Evolutionary conservation across 1,140 invertebrate genomes (phyloP), one percentile per base, ranked within the genome.

Genomic region (Drosophila ogumai): DNA sequence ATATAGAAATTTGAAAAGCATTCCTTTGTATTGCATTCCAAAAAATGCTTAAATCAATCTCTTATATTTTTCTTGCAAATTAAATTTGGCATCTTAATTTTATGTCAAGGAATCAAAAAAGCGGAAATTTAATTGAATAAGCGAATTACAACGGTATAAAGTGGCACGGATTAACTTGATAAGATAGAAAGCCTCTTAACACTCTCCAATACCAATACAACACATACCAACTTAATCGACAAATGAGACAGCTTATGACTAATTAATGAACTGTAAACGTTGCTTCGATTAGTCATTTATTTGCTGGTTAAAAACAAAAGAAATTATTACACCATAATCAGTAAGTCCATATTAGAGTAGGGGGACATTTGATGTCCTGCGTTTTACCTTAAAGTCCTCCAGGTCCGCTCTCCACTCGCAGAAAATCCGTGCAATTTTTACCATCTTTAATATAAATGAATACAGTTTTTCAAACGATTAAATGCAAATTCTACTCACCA

Each of bases 361-460:
- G 6, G 22, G 13, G 0, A 2, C 2, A n/a, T 28, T 7, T 10
- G 15, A n/a, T 9, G 25, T 0, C 9, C 25, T 49, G 6, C n/a
- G 28, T 5, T 32, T 32, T 31, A 0, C 10, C 17, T 6, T 31
- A 17, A 0, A 1, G 8, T 1, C 0, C 0, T 49, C 4, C 22
- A 1, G 15, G 36, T 38, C 13, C 13, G 36, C 28, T 31, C 17
- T 50, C 47, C 47, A 31, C 28, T 31, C 17, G 3, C 15, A 15
- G 0, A 19, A 54, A 15, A 15, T 8, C 0, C 32, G 50, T 15
- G 32, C 0, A 36, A 54, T 22, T 54, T 54, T 54, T 3, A 15
- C 50, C 17, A 13, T 19, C 50, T 36, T 4, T 7, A 22, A 36
- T 0, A 36, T 19, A 34, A 36, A 22, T 0, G 1, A 6, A 22